Base-by-base conservation (phyloP, 1,140 invertebrate species). In the Bathynomus jamesi region DNA sequence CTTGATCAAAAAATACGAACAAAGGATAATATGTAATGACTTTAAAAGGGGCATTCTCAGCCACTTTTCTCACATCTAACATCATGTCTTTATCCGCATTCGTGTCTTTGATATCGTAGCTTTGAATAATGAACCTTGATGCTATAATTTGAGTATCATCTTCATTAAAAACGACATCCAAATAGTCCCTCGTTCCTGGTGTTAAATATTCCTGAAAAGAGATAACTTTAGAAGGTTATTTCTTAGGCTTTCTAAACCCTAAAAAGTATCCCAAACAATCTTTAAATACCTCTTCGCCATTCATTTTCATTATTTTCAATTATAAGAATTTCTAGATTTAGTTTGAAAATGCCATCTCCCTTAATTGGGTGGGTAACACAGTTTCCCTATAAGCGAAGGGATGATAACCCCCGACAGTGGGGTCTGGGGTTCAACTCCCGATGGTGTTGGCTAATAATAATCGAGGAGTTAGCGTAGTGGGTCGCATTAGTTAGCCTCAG, bases 1-100 rank as follows among this genome's bases (percentile, higher is more conserved):
- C 88, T 83, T 93, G 92, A 83, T 97, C 95, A 80, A 96, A 96
- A 82, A 94, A 96, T 4, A 96, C 91, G 79, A 96, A 95, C 79
- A 94, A 95, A 0, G 94, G 94, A 84, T 97, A 29, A 32, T 27
- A 66, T 29, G 21, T 32, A 11, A 32, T 66, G 3, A 66, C 65
- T 2, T 66, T 66, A 32, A 30, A 66, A 8, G 28, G 28, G 1
- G 65, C 28, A 21, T 3, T 29, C 21, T 66, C 25, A 0, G 65
- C 65, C 27, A 28, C 21, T 32, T 29, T 7, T 11, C 65, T 28
- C 1, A 66, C 13, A 29, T 24, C 65, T 32, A 30, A 21, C 24
- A 66, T 25, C 21, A 66, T 28, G 11, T 32, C n/a, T 13, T 32
- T 28, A 29, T 66, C 65, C 2, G 13, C 32, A 21, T 30, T 29